Percentiles rank a stretch among this genome's conserved stretches.
Evolutionary conservation across 2,113 vertebrate genomes (phyloP).

Genomic region (Megatriorchis doriae): DNA sequence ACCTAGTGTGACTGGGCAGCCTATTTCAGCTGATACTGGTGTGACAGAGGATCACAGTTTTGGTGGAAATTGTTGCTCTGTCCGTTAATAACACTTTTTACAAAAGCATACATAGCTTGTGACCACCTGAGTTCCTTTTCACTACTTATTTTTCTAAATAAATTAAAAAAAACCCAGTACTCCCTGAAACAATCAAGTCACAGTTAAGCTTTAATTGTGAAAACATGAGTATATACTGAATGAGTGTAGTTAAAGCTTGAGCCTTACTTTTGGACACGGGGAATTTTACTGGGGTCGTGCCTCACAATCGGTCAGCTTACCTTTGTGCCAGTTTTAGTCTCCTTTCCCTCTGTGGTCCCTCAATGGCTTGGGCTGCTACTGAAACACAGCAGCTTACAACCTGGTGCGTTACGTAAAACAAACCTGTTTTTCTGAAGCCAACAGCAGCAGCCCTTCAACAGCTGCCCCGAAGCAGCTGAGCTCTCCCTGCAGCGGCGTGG

Average conservation of each 20-base stretch:
- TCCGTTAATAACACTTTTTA: background rate
- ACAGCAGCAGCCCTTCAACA: background rate
- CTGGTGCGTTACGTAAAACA: accelerated
- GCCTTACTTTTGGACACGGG: background rate
- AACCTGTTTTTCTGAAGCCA: background rate
- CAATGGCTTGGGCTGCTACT: background rate
- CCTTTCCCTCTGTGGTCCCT: background rate
- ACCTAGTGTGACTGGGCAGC: background rate
- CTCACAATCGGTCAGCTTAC: background rate
- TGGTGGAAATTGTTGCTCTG: background rate
- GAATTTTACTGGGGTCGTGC: accelerated
- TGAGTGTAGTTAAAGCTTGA: background rate
- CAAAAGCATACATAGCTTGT: background rate
- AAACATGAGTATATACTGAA: background rate
- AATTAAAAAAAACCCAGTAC: too few species aligned
- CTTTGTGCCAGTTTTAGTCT: background rate
- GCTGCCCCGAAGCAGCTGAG: background rate
- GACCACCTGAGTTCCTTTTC: background rate
- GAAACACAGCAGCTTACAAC: background rate
- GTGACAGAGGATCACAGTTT: background rate
- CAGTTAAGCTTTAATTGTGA: background rate
- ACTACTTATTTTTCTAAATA: background rate
- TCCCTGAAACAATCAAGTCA: background rate
- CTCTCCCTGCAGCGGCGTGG: background rate
- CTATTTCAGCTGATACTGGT: background rate